phyloP scores from a whole-genome alignment of 1,140 invertebrate genomes.

The Delia radicum region DNA sequence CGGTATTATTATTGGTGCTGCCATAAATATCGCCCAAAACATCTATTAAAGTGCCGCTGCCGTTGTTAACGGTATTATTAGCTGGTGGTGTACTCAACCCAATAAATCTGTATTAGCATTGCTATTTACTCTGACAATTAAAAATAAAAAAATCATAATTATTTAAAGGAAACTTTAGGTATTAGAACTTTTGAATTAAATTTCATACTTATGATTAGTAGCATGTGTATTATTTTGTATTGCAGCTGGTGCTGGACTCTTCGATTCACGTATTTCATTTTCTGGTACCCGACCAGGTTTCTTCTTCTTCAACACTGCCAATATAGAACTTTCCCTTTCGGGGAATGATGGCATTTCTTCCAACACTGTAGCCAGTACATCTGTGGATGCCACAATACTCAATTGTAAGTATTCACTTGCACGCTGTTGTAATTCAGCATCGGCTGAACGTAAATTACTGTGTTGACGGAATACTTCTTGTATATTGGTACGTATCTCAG shows the following conservation, averaged over 20 bases:
- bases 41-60: slow-evolving; percentile 74
- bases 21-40: slow-evolving; percentile 86
- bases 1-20: slow-evolving; percentile 63
- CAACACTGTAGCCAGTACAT: slow-evolving; percentile 96
- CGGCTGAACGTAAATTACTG: slow-evolving; percentile 94
- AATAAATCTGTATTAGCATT: slow-evolving; percentile 78
- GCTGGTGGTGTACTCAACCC: slow-evolving; percentile 80
- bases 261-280: slow-evolving; percentile 76
- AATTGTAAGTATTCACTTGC: slow-evolving; percentile 97
- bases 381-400: slow-evolving; percentile 92
- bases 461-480: slow-evolving; percentile 96
- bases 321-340: slow-evolving; percentile 96
- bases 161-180: slow-evolving; percentile 25
- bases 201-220: slow-evolving; percentile 59
- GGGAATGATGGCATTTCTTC: slow-evolving; percentile 99
- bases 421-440: slow-evolving; percentile 97
- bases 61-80: slow-evolving; percentile 63
- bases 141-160: not conserved
- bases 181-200: slow-evolving; percentile 7
- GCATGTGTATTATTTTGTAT: slow-evolving; percentile 53
- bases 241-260: slow-evolving; percentile 71
- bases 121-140: slow-evolving; percentile 49
- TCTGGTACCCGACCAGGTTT: slow-evolving; percentile 89
- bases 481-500: slow-evolving; percentile 95
- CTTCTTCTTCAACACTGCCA: slow-evolving; percentile 97